A percentile compares a stretch with the other conserved stretches of the same genome.
phyloP scores from a whole-genome alignment of 1,140 invertebrate species.

The Drosophila mojavensis region DNA sequence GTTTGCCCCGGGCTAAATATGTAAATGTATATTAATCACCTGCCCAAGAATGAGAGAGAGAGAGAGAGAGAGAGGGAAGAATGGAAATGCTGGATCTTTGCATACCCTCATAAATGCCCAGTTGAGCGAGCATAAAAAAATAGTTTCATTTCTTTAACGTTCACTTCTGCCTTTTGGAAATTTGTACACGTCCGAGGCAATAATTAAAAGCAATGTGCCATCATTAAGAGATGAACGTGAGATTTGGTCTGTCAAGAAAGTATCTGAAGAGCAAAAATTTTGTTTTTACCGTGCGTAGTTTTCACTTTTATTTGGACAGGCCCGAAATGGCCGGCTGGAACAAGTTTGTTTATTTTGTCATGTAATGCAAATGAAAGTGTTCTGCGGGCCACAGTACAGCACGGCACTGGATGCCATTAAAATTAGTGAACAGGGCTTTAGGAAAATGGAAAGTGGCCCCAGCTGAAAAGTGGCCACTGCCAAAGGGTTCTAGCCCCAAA shows the following conservation, averaged over 20 bases:
- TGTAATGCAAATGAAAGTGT: conserved; percentile 72
- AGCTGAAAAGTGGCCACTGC: neutral
- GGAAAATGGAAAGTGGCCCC: conserved; percentile 58
- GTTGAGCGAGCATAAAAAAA: neutral
- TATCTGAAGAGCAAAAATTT: conserved; percentile 43
- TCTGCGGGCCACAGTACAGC: conserved; percentile 34
- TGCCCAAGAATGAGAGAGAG: neutral
- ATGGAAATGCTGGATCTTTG: neutral
- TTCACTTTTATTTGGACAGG: conserved; percentile 73
- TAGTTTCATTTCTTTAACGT: conserved; percentile 37
- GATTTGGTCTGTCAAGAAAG: conserved; percentile 56
- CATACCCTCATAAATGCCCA: conserved; percentile 9
- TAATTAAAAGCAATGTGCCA: conserved; percentile 66
- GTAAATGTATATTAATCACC: conserved; percentile 28
- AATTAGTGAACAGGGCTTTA: conserved; percentile 18
- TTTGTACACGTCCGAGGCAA: conserved; percentile 56
- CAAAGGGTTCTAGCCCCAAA: neutral
- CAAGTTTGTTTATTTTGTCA: conserved; percentile 56
- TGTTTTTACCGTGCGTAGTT: conserved; percentile 33
- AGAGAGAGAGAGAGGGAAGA: neutral
- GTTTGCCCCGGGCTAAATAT: conserved; percentile 48
- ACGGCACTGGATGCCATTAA: conserved; percentile 32
- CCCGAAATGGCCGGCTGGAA: conserved; percentile 21
- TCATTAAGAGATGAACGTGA: conserved; percentile 79
- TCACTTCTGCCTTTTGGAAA: conserved; percentile 29